phyloP scores from a whole-genome alignment of 2,113 vertebrate species.

The Mastomys coucha region DNA sequence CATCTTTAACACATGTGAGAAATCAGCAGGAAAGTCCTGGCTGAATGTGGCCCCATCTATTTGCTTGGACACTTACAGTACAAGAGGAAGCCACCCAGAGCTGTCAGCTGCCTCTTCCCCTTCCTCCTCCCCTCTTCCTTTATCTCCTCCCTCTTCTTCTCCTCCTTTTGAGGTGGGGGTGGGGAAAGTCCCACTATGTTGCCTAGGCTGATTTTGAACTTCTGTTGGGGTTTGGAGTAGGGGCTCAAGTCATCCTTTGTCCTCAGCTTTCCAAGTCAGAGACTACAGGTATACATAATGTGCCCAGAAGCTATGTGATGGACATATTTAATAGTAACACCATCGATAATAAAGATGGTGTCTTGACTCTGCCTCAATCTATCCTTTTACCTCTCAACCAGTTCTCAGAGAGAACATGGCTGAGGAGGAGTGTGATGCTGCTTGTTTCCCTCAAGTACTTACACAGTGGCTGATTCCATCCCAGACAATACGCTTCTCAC shows the following conservation, averaged over 20 bases:
- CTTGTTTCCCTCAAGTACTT: background rate
- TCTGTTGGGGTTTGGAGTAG: accelerated
- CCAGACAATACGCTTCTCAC: background rate
- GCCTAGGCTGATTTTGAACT: background rate
- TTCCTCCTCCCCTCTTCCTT: background rate
- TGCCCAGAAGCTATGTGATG: background rate
- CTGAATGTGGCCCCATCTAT: background rate
- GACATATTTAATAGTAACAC: background rate
- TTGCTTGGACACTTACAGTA: background rate
- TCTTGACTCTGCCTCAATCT: background rate
- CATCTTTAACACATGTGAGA: background rate
- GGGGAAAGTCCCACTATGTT: background rate
- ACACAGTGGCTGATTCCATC: background rate
- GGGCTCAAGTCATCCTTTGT: background rate
- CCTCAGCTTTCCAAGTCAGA: background rate
- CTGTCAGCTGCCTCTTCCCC: background rate
- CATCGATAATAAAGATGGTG: background rate
- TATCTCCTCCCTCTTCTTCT: background rate
- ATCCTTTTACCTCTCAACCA: background rate
- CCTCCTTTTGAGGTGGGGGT: background rate
- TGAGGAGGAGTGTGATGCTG: background rate
- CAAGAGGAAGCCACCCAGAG: background rate
- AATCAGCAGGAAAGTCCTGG: background rate
- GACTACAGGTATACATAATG: background rate
- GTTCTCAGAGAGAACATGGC: background rate